Evolutionary conservation across 2,113 vertebrate species (phyloP).

Genomic region (Phalacrocorax aristotelis): DNA sequence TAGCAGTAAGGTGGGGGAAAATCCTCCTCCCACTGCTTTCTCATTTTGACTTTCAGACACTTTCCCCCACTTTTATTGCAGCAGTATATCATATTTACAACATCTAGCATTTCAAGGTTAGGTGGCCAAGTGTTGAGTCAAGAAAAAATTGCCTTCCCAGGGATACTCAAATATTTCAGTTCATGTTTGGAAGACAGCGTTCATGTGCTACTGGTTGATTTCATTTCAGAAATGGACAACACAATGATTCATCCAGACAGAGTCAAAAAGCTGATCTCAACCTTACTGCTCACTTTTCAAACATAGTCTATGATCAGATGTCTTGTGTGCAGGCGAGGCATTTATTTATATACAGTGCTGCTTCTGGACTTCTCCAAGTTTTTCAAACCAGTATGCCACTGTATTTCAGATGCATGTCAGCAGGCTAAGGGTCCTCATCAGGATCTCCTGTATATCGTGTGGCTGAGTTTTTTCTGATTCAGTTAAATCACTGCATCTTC

Average conservation of each 20-base stretch:
- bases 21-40: not conserved
- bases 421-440: not conserved
- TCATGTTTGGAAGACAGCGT: not conserved
- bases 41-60: conserved; percentile 18
- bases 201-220: conserved; percentile 12
- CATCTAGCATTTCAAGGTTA: conserved; percentile 27
- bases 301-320: not conserved
- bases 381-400: not conserved
- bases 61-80: conserved; percentile 4
- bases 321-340: not conserved
- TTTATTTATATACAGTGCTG: not conserved
- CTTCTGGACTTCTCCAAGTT: not conserved
- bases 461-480: not conserved
- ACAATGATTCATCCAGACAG: not conserved
- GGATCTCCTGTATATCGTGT: not conserved
- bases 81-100: not conserved
- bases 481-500: not conserved
- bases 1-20: not conserved
- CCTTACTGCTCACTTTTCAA: not conserved
- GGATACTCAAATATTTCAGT: conserved; percentile 29
- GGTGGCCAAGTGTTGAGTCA: conserved; percentile 20
- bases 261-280: conserved; percentile 33
- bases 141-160: conserved; percentile 31
- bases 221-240: conserved; percentile 29
- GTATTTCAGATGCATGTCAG: not conserved